Conservation (phyloP, 2,888 invertebrate species). For the Aromia moschata region DNA sequence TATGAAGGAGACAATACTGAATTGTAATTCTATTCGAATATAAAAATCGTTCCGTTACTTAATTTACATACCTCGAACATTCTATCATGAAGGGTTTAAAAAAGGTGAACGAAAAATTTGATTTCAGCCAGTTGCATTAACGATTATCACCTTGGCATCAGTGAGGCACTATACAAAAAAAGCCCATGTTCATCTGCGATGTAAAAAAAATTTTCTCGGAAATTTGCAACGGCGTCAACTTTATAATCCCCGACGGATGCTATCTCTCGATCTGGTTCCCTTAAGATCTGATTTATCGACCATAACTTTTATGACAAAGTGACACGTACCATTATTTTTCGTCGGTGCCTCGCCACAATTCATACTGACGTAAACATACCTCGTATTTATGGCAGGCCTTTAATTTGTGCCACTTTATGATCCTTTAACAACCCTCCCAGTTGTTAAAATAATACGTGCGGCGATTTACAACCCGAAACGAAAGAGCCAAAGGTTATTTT, state of each 20-base stretch:
- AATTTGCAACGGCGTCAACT: constrained; percentile 40
- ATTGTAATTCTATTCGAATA: too few species aligned
- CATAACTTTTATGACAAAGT: constrained; percentile 58
- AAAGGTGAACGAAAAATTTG: too few species aligned
- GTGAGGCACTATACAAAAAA: too few species aligned
- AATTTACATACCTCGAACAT: too few species aligned
- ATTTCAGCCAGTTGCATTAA: too few species aligned
- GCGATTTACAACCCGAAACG: constrained; percentile 18
- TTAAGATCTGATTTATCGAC: constrained; percentile 58
- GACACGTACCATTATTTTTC: constrained; percentile 56
- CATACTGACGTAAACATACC: constrained; percentile 54
- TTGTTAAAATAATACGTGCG: constrained; percentile 22
- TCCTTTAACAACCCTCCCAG: constrained; percentile 21
- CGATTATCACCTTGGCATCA: too few species aligned
- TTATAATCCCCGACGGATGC: constrained; percentile 37
- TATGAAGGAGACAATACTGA: too few species aligned
- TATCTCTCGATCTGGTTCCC: constrained; percentile 43
- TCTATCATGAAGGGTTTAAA: too few species aligned
- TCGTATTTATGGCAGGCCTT: constrained; percentile 54
- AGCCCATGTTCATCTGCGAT: too few species aligned
- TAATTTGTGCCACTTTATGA: constrained; percentile 47
- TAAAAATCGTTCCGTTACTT: too few species aligned
- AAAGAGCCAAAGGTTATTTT: constrained; percentile 7
- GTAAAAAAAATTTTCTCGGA: constrained; percentile 32
- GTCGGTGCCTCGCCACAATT: constrained; percentile 51